Conservation (phyloP, 2,113 vertebrate species). For the Lasiurus cinereus region DNA sequence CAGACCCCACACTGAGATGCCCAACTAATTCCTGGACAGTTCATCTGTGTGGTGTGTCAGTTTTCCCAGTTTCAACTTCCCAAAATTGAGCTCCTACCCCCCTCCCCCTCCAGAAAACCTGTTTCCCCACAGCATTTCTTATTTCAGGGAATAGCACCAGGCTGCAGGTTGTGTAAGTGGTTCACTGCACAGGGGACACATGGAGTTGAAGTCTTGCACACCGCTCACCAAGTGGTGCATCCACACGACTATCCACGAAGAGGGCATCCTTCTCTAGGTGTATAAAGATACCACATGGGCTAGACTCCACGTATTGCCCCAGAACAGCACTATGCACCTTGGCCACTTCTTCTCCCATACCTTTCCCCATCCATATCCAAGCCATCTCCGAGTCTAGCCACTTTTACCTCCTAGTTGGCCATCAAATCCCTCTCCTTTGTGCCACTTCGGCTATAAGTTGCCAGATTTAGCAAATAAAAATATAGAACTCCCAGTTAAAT, state of each 20-base stretch:
- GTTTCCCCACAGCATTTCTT: background rate
- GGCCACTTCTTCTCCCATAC: background rate
- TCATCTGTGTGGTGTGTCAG: background rate
- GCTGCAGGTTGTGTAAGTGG: background rate
- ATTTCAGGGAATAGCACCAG: background rate
- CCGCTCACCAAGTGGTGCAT: background rate
- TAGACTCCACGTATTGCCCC: background rate
- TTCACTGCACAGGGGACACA: background rate
- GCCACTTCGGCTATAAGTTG: background rate
- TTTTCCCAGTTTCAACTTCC: constrained; percentile 4
- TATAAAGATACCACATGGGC: background rate
- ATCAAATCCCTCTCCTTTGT: constrained; percentile 10
- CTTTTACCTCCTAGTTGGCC: background rate
- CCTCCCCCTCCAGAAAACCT: background rate
- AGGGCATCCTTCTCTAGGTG: background rate
- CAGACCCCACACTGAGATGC: background rate
- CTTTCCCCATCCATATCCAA: background rate
- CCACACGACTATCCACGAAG: background rate
- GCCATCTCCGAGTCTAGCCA: background rate
- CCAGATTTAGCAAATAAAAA: constrained; percentile 10
- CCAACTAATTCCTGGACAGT: background rate
- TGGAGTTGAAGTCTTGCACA: background rate
- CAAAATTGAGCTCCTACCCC: background rate
- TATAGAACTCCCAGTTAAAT: constrained; percentile 5
- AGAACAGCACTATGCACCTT: background rate